Evolutionary conservation across 2,797 vertebrate genomes (phyloP).

Genomic region (Myotis myotis): DNA sequence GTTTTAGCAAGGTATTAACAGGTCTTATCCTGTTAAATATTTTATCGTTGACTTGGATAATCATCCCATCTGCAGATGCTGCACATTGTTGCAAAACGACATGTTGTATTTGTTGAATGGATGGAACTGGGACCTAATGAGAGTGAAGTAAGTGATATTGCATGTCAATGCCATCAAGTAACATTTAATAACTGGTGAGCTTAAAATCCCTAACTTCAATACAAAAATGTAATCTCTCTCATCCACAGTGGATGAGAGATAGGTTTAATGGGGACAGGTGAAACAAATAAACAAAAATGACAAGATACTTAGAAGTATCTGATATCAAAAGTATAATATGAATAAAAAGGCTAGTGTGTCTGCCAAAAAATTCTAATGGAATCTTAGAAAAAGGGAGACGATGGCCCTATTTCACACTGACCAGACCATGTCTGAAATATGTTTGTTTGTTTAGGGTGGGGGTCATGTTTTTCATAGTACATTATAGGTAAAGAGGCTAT

Average conservation of each 20-base stretch:
- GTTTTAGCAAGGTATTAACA: slow-evolving; percentile 1
- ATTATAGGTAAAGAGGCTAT: neutral
- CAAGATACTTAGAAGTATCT: neutral
- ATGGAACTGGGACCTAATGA: neutral
- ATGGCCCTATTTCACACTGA: neutral
- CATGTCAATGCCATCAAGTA: slow-evolving; percentile 25
- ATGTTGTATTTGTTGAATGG: neutral
- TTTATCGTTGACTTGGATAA: slow-evolving; percentile 46
- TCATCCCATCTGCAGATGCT: neutral
- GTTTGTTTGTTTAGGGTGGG: no score
- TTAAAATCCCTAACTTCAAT: slow-evolving; percentile 1
- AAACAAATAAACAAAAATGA: neutral
- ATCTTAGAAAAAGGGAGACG: neutral
- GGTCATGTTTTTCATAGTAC: neutral
- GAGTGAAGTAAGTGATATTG: slow-evolving; percentile 43
- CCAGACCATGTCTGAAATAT: neutral
- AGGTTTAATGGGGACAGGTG: neutral
- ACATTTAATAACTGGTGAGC: slow-evolving; percentile 19
- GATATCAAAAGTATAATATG: neutral
- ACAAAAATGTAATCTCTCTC: neutral
- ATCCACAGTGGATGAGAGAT: neutral
- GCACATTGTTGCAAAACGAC: neutral
- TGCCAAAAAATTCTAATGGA: neutral
- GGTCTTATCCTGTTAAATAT: slow-evolving; percentile 5
- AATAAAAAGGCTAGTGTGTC: neutral